Conservation (phyloP, 1,140 invertebrate genomes). For the Drosophila repletoides region DNA sequence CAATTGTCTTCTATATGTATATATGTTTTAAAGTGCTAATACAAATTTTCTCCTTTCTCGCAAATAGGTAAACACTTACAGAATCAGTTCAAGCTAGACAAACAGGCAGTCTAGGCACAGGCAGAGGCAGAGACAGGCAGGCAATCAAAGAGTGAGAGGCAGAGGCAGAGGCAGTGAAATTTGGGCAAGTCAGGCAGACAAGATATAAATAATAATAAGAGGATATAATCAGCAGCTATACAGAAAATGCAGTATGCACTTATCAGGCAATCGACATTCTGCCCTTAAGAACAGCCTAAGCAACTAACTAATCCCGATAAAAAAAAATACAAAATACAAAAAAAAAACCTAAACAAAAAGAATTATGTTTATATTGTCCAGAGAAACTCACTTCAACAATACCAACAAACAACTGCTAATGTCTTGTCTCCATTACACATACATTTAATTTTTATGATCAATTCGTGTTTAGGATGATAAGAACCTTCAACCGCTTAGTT, state of each 20-base stretch:
- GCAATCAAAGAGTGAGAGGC: conserved; percentile 61
- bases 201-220: conserved; percentile 44
- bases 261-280: conserved; percentile 30
- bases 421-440: conserved; percentile 52
- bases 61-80: conserved; percentile 77
- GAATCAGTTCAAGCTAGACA: conserved; percentile 76
- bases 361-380: conserved; percentile 28
- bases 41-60: conserved; percentile 73
- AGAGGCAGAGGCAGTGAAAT: conserved; percentile 33
- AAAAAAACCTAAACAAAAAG: conserved; percentile 19
- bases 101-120: conserved; percentile 73
- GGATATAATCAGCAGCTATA: conserved; percentile 30
- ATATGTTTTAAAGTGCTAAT: conserved; percentile 47
- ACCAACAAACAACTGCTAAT: conserved; percentile 57
- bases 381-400: conserved; percentile 33
- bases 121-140: conserved; percentile 61
- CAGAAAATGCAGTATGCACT: conserved; percentile 30
- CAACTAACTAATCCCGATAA: conserved; percentile 39
- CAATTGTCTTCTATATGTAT: conserved; percentile 19
- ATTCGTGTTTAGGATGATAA: conserved; percentile 77
- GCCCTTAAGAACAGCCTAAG: conserved; percentile 27
- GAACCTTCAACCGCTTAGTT: conserved; percentile 73
- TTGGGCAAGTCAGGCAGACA: conserved; percentile 60
- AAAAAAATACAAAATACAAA: conserved; percentile 15
- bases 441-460: conserved; percentile 56